Evolutionary conservation across 2,113 vertebrate genomes (phyloP).

Genomic region (Empidonax traillii): DNA sequence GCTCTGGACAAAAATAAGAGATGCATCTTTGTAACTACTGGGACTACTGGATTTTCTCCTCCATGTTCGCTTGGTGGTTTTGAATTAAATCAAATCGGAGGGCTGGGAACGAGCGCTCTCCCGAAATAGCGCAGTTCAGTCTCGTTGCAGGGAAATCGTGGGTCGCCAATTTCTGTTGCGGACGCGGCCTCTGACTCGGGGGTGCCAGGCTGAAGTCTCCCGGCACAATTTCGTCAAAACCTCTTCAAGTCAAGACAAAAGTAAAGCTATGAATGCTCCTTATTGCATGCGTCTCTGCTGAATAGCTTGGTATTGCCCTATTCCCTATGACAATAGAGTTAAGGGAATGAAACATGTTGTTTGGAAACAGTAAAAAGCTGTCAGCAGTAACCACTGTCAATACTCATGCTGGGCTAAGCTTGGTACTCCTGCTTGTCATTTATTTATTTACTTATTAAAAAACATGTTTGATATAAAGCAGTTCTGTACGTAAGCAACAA

Average conservation of each 20-base stretch:
- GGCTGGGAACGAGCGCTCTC: neutral
- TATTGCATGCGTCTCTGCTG: neutral
- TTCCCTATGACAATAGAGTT: conserved; percentile 60
- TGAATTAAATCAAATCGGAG: neutral
- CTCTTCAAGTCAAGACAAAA: conserved; percentile 49
- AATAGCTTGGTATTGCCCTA: conserved; percentile 37
- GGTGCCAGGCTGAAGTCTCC: conserved; percentile 15
- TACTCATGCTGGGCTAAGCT: conserved; percentile 51
- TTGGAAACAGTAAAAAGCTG: conserved; percentile 65
- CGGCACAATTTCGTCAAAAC: conserved; percentile 11
- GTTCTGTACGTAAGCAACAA: conserved; percentile 1
- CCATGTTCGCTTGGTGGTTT: neutral
- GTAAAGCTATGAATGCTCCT: neutral
- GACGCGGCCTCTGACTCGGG: neutral
- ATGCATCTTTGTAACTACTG: neutral
- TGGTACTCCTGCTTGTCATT: conserved; percentile 44
- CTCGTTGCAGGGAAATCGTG: neutral
- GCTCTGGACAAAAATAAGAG: neutral
- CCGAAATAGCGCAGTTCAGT: neutral
- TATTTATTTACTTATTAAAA: conserved; percentile 56
- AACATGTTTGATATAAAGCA: neutral
- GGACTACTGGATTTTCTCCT: neutral
- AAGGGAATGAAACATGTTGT: conserved; percentile 63
- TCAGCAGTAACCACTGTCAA: conserved; percentile 58
- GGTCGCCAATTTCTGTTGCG: neutral